A percentile compares a stretch with the other conserved stretches of the same genome.
Conservation (phyloP, 2,888 invertebrate species). For the Ichneumoninae sp. region DNA sequence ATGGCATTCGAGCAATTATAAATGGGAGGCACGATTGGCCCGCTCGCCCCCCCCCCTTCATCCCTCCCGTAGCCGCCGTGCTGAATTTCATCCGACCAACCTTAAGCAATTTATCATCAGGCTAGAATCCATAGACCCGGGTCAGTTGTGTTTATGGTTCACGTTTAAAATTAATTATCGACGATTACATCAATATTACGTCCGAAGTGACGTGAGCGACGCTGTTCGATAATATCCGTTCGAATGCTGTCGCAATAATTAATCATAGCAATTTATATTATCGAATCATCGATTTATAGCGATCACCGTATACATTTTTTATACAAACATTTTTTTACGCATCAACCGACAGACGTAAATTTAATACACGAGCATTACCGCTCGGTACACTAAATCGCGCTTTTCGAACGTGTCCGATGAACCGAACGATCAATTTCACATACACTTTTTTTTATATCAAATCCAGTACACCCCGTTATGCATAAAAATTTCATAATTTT, state of each 20-base stretch:
- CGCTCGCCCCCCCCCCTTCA: neutral
- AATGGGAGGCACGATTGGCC: constrained; percentile 48
- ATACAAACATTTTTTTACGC: neutral
- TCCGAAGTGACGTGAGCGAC: neutral
- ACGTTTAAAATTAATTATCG: constrained; percentile 11
- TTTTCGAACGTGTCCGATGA: neutral
- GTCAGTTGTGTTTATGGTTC: neutral
- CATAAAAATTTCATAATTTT: neutral
- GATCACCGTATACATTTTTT: too few relatives aligned
- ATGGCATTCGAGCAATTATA: constrained; percentile 67
- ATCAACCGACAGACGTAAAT: neutral
- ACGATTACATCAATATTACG: neutral
- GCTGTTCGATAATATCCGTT: neutral
- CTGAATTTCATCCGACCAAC: constrained; percentile 23
- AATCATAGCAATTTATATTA: neutral
- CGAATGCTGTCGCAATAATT: neutral
- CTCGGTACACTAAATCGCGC: neutral
- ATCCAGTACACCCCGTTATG: neutral
- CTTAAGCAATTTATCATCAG: neutral
- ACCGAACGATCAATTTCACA: neutral
- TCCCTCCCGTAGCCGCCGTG: too few relatives aligned
- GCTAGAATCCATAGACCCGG: neutral
- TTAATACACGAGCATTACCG: neutral
- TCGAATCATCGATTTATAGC: neutral
- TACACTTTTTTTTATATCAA: neutral